Evolutionary conservation across 2,113 vertebrate species (phyloP).

Genomic region (Thinocorus orbignyianus): DNA sequence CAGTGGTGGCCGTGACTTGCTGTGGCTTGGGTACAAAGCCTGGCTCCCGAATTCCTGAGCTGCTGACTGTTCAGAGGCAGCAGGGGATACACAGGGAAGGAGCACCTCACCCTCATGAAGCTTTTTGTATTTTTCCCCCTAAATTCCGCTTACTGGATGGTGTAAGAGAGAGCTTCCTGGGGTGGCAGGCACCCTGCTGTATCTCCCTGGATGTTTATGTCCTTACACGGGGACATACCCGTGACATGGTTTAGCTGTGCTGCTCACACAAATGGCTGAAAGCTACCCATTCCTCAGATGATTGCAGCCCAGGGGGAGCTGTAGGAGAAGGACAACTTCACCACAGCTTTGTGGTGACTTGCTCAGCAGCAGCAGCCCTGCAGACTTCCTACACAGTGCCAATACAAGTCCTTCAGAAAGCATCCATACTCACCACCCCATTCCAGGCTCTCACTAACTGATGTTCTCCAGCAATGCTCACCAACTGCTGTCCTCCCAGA

Average conservation of each 20-base stretch:
- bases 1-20: not conserved
- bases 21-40: not conserved
- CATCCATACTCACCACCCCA: not conserved
- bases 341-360: not conserved
- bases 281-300: not conserved
- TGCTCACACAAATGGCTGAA: not conserved
- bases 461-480: not conserved
- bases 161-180: not conserved
- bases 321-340: not conserved
- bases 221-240: accelerated
- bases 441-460: not conserved
- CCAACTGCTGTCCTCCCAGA: not conserved
- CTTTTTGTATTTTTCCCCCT: not conserved
- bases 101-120: not conserved
- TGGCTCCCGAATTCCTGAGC: not conserved
- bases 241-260: not conserved
- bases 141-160: not conserved
- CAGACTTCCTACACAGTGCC: not conserved
- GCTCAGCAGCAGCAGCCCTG: accelerated
- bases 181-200: not conserved
- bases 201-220: accelerated
- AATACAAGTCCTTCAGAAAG: not conserved
- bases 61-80: not conserved
- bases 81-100: not conserved
- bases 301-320: not conserved